Evolutionary conservation across 2,888 invertebrate genomes (phyloP), one percentile per base, ranked within the genome.

Genomic region (Cistogaster globosa): DNA sequence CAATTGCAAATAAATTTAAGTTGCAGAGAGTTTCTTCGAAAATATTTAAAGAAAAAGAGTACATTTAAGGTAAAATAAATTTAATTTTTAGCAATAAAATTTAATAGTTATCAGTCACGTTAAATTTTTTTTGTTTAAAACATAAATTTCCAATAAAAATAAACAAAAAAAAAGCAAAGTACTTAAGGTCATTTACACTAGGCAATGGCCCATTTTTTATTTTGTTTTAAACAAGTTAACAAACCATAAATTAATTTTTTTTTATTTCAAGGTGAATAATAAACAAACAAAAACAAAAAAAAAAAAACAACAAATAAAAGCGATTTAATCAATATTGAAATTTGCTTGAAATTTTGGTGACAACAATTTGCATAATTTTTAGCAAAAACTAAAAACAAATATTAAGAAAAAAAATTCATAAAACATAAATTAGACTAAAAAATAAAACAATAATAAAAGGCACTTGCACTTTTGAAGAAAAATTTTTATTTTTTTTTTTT

Each of bases 111-210:
- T 38, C 38, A 38, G 38, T 9, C 75, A 71, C 75, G 62, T 76
- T 69, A 63, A 26, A 6, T 65, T 8, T 26, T 18, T 45, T 45
- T 42, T n/a, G n/a, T 75, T 55, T 45, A 0, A 26, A 67, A 58
- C 51, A 57, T n/a, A 48, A 18, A 8, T 53, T n/a, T 16, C 9
- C 18, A 53, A 53, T 18, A 53, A 42, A n/a, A 58, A n/a, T n/a
- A n/a, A n/a, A n/a, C n/a, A n/a, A n/a, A 22, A 76, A 65, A 32
- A 58, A 55, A 51, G 2, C 63, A 77, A 65, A 77, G 57, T 68
- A 67, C n/a, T 75, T 62, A 78, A 75, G 79, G 69, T 78, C 79
- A 22, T 75, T 82, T 76, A 75, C 84, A 60, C 76, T 76, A 62
- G 67, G 51, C 84, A 84, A 67, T 76, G 76, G 76, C 79, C 76